phyloP scores from a whole-genome alignment of 92 coral and sea anemone genomes.

The Desmophyllum pertusum region DNA sequence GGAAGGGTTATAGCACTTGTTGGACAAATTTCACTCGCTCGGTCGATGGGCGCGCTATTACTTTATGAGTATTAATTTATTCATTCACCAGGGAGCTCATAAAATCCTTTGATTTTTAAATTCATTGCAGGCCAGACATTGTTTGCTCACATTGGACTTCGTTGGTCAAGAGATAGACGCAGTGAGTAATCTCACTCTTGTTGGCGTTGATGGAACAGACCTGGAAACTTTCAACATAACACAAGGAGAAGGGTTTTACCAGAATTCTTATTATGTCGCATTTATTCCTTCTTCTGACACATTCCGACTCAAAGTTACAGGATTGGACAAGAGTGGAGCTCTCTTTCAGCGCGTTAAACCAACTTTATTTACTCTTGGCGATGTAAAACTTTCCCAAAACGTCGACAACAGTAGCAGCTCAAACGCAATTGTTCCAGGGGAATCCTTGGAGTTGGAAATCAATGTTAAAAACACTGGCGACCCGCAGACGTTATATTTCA shows the following conservation, averaged over 20 bases:
- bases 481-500: conserved; percentile 32
- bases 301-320: conserved; percentile 48
- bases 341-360: conserved; percentile 51
- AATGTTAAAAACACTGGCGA: conserved; percentile 48
- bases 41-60: too few relatives aligned
- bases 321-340: conserved; percentile 32
- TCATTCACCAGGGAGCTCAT: too few relatives aligned
- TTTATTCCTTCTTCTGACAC: conserved; percentile 37
- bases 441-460: conserved; percentile 35
- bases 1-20: too few relatives aligned
- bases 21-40: too few relatives aligned
- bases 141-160: conserved; percentile 20
- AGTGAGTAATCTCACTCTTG: conserved; percentile 31
- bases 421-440: conserved; percentile 41
- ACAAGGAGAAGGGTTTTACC: conserved; percentile 62
- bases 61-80: too few relatives aligned
- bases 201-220: conserved; percentile 38
- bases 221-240: conserved; percentile 51
- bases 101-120: neutral
- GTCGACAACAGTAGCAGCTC: neutral
- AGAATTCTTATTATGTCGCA: conserved; percentile 39
- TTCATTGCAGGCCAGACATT: conserved; percentile 19
- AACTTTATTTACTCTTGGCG: conserved; percentile 38
- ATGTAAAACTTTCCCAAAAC: conserved; percentile 36
- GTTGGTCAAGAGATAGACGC: conserved; percentile 17